Conservation (phyloP, 2,888 invertebrate genomes). For the Ecliptopera silaceata region DNA sequence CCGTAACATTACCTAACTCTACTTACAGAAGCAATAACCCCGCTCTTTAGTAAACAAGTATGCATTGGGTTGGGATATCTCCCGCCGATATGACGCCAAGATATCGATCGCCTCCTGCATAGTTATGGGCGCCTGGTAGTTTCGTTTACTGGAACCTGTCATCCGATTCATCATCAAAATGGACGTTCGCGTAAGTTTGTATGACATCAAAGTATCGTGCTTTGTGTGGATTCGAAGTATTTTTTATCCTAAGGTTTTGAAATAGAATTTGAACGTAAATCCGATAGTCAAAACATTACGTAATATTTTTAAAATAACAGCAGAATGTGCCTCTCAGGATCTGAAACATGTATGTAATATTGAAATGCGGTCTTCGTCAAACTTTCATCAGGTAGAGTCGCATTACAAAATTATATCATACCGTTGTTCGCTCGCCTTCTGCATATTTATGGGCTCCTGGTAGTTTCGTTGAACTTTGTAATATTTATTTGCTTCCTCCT, state of each 20-base stretch:
- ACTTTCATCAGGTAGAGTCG: not conserved
- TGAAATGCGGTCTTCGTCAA: too few species aligned
- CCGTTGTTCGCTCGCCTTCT: not conserved
- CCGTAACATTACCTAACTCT: slow-evolving; percentile 10
- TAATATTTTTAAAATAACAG: too few species aligned
- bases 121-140: slow-evolving; percentile 34
- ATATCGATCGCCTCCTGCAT: slow-evolving; percentile 22
- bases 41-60: slow-evolving; percentile 11
- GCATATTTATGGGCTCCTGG: slow-evolving; percentile 29
- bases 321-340: too few species aligned
- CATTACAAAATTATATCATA: not conserved
- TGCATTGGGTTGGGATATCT: slow-evolving; percentile 16
- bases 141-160: slow-evolving; percentile 6
- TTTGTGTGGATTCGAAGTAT: too few species aligned
- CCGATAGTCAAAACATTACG: too few species aligned
- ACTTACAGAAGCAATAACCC: slow-evolving; percentile 21
- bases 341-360: too few species aligned
- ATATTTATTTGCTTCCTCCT: slow-evolving; percentile 19
- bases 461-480: slow-evolving; percentile 20
- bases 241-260: too few species aligned
- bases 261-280: too few species aligned
- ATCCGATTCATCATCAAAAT: slow-evolving; percentile 1
- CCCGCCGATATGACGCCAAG: slow-evolving; percentile 33
- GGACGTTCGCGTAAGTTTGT: not conserved
- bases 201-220: too few species aligned